phyloP scores from a whole-genome alignment of 2,113 vertebrate genomes.

The Meles meles region DNA sequence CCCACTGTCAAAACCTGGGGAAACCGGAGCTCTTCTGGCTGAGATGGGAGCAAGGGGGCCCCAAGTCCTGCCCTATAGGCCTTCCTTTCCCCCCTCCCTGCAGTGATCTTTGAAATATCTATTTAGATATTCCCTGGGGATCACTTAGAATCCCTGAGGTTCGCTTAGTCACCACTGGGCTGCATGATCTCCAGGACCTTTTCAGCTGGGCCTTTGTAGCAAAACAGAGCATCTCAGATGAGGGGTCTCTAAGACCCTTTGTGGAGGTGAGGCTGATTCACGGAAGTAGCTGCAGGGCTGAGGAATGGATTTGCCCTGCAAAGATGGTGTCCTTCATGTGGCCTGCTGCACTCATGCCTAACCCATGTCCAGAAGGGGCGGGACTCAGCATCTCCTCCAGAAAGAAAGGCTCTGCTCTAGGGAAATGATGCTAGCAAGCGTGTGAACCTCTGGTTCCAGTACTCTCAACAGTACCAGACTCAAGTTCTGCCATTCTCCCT shows the following conservation, averaged over 20 bases:
- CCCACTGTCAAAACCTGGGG: not conserved
- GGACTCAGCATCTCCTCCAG: not conserved
- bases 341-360: not conserved
- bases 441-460: not conserved
- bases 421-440: not conserved
- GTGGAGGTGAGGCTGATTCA: not conserved
- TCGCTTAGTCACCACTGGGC: not conserved
- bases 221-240: not conserved
- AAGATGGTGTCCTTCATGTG: not conserved
- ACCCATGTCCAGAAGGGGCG: not conserved
- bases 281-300: too few relatives aligned
- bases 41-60: accelerated
- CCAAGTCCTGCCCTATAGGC: not conserved
- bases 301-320: not conserved
- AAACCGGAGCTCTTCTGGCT: not conserved
- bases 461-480: not conserved
- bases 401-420: not conserved
- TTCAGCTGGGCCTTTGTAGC: not conserved
- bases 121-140: not conserved
- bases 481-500: not conserved
- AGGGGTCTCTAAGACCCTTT: not conserved
- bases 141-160: not conserved
- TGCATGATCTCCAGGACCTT: not conserved
- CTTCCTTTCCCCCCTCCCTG: not conserved
- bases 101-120: not conserved